These are phyloP conservation scores for Pagetopsis macropterus DNA, from an alignment of 2,797 vertebrate genomes.

Conservation along the genomic window DNA sequence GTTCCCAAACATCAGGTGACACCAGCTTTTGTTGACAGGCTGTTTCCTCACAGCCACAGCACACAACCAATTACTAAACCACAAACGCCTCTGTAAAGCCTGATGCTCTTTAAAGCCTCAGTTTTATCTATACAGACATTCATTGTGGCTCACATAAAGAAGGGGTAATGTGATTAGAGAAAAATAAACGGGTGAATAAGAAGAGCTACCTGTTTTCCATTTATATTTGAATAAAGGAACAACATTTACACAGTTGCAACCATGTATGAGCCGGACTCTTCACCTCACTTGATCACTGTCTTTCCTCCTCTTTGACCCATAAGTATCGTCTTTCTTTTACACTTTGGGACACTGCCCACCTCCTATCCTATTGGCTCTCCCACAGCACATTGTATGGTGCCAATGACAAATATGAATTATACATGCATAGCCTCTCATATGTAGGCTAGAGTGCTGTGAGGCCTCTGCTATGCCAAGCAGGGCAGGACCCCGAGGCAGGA, in stretches of 20 bases:
- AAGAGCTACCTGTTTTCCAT: constrained; percentile 60
- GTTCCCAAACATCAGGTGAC: constrained; percentile 15
- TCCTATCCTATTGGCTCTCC: constrained; percentile 27
- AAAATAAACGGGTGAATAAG: constrained; percentile 1
- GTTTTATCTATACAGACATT: neutral
- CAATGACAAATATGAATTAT: constrained; percentile 72
- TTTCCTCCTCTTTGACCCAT: constrained; percentile 13
- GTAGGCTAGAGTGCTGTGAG: constrained; percentile 67
- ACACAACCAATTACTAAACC: constrained; percentile 30
- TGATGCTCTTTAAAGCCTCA: neutral
- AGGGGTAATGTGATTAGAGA: neutral
- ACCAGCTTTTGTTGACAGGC: constrained; percentile 34
- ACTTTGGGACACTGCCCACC: constrained; percentile 25
- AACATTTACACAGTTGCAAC: neutral
- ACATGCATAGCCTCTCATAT: constrained; percentile 63
- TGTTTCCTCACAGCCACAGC: constrained; percentile 19
- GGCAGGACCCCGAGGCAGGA: constrained; percentile 70
- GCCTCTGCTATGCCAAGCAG: constrained; percentile 67
- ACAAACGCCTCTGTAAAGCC: constrained; percentile 4
- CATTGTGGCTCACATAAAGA: neutral
- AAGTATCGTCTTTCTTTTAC: constrained; percentile 45
- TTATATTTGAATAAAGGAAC: constrained; percentile 61
- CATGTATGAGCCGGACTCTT: constrained; percentile 27
- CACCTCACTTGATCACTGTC: constrained; percentile 20
- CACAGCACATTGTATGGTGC: constrained; percentile 45